Conservation (phyloP, 2,797 vertebrate species). For the Lates japonicus region DNA sequence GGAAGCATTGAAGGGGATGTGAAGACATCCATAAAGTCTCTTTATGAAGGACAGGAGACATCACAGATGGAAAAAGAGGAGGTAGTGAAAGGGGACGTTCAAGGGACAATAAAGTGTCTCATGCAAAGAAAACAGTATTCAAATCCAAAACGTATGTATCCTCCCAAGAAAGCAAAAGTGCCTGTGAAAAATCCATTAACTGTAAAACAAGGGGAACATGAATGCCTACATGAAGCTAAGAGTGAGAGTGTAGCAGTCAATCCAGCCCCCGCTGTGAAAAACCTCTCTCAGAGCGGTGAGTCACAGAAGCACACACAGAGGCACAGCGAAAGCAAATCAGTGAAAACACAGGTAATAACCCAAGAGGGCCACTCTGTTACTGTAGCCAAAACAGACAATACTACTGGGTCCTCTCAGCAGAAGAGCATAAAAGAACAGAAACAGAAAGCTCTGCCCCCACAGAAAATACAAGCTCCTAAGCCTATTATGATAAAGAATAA, state of each 20-base stretch:
- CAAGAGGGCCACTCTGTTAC: constrained; percentile 79
- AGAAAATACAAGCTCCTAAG: constrained; percentile 72
- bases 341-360: constrained; percentile 80
- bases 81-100: constrained; percentile 85
- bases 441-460: constrained; percentile 68
- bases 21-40: constrained; percentile 85
- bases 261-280: constrained; percentile 81
- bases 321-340: constrained; percentile 78
- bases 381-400: constrained; percentile 75
- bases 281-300: constrained; percentile 78
- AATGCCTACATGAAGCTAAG: constrained; percentile 71
- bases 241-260: constrained; percentile 70
- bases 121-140: constrained; percentile 88
- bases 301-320: constrained; percentile 78
- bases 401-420: constrained; percentile 71
- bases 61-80: constrained; percentile 84
- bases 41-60: constrained; percentile 82
- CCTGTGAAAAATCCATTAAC: constrained; percentile 80
- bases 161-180: constrained; percentile 82
- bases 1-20: constrained; percentile 81
- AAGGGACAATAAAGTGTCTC: constrained; percentile 86
- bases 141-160: constrained; percentile 77
- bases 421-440: constrained; percentile 75
- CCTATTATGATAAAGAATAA: constrained; percentile 77
- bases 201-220: constrained; percentile 75